Evolutionary conservation across 2,113 vertebrate species (phyloP).

Genomic region (Ascaphus truei): DNA sequence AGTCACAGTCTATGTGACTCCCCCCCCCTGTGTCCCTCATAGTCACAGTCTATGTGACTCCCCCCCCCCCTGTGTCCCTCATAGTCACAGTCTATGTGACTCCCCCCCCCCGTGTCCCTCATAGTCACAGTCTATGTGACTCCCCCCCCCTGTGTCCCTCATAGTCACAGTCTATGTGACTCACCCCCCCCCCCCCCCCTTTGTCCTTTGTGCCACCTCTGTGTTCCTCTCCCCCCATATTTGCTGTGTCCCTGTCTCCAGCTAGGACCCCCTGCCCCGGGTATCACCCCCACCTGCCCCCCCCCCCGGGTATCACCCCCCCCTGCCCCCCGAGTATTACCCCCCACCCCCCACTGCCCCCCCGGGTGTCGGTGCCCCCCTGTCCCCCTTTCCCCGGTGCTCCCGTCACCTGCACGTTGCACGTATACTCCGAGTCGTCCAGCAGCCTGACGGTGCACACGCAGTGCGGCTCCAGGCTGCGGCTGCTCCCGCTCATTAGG

Average conservation of each 20-base stretch:
- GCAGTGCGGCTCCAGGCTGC: constrained; percentile 91
- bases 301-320: not conserved
- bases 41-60: too few species aligned
- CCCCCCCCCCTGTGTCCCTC: not conserved
- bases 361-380: too few species aligned
- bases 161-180: not conserved
- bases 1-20: too few species aligned
- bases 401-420: constrained; percentile 85
- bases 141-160: constrained; percentile 17
- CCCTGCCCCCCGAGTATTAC: not conserved
- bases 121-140: not conserved
- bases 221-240: too few species aligned
- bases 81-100: not conserved
- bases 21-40: constrained; percentile 9
- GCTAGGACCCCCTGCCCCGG: too few species aligned
- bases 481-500: constrained; percentile 92
- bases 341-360: too few species aligned
- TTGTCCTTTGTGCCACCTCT: not conserved
- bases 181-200: not conserved
- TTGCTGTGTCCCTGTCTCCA: too few species aligned
- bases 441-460: constrained; percentile 92
- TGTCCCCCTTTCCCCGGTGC: not conserved
- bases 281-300: too few species aligned
- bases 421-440: constrained; percentile 95
- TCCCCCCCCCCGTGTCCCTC: not conserved